Base-by-base conservation (phyloP, 53 echinoderm and acorn worm genomes). In the Actinopyga echinites region DNA sequence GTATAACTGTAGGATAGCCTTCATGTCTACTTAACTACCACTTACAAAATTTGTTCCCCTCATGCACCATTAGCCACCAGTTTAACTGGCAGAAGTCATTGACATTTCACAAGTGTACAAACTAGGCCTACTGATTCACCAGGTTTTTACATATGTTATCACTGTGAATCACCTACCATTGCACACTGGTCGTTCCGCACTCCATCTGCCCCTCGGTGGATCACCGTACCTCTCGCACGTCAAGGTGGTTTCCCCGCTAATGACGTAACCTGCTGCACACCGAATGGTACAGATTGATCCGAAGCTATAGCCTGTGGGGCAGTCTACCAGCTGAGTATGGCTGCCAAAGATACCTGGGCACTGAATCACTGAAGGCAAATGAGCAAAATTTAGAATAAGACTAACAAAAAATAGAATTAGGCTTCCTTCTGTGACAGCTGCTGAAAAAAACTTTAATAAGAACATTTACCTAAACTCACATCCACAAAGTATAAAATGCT, bases 281-380 rank as follows among this genome's bases (percentile, higher is more conserved):
- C 62, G 36, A 30, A 88, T 71, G 34, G 83, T 75, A 53, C 88
- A 88, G 36, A 49, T 43, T 17, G 88, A 83, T 17, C 88, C 88
- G 53, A 83, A 88, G 38, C 19, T 88, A 36, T 53, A 83, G 30
- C 65, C 64, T 2, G 75, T 34, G 4, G 88, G 75, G 30, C 88
- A 88, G 25, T 37, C 53, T n/a, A 49, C 83, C 6, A 59, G 43
- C 45, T 88, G 88, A 13, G 64, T 74, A 7, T 83, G 28, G 49
- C 34, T 64, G 30, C 63, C 63, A 30, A 29, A 33, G 15, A 74
- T 69, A 40, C 53, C 67, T 8, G 58, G 57, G 31, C 88, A 88
- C 30, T 64, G 65, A 26, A 83, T 88, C 34, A 83, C 88, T 88
- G 30, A 2, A 4, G 22, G 10, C 26, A n/a, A 20, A 38, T 1